Evolutionary conservation across 2,797 vertebrate genomes (phyloP).

Genomic region (Coregonus sp.): DNA sequence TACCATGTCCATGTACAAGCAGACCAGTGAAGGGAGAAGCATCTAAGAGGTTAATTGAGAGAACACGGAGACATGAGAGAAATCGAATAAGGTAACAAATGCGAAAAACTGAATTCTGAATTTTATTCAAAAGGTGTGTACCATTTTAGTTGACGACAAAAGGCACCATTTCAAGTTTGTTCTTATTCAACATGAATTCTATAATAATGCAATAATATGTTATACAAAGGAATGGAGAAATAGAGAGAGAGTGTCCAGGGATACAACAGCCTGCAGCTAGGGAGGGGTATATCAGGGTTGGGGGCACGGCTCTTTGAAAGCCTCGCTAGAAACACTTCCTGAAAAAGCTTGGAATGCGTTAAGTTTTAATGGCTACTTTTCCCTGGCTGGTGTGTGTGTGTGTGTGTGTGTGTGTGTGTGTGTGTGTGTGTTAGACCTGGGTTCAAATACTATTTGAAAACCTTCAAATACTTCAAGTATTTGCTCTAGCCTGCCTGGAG

Average conservation of each 20-base stretch:
- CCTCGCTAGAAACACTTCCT: constrained; percentile 41
- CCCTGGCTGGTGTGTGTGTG: constrained; percentile 16
- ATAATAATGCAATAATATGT: constrained; percentile 2
- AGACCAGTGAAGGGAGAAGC: constrained; percentile 5
- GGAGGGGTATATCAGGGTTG: background rate
- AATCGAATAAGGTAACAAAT: background rate
- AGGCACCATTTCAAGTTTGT: background rate
- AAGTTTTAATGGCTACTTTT: constrained; percentile 25
- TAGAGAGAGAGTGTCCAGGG: background rate
- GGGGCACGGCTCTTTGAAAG: constrained; percentile 6
- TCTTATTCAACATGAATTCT: background rate
- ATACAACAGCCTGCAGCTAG: constrained; percentile 28
- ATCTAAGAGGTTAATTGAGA: background rate
- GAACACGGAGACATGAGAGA: background rate
- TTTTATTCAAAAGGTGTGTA: background rate
- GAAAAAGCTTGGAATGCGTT: constrained; percentile 44
- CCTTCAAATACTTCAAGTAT: constrained; percentile 1
- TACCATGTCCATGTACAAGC: constrained; percentile 23
- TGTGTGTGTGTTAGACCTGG: constrained; percentile 28
- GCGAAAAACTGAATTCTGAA: background rate
- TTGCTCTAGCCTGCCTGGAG: background rate
- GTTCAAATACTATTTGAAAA: constrained; percentile 29
- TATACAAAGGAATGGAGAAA: background rate
- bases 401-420: background rate
- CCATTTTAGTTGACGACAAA: background rate